Percentiles rank a stretch among this genome's conserved stretches.
Evolutionary conservation across 2,797 vertebrate species (phyloP).

Genomic region (Sebastes steindachneri): DNA sequence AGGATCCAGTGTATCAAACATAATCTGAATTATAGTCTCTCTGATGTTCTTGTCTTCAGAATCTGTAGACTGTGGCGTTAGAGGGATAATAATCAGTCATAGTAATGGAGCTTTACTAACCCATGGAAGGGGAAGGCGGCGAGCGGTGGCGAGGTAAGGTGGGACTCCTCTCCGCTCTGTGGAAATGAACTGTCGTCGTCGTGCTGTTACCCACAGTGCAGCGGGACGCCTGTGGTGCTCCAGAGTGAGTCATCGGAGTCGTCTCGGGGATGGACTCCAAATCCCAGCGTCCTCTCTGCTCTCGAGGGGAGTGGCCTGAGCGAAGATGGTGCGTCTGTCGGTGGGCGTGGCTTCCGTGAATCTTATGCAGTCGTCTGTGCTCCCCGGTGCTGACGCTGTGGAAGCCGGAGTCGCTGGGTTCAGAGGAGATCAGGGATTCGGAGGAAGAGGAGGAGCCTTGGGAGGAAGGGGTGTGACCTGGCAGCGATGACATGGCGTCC

Average conservation of each 20-base stretch:
- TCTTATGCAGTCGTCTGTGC: conserved; percentile 71
- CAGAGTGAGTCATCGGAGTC: conserved; percentile 32
- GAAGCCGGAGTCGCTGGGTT: conserved; percentile 79
- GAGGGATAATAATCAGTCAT: background rate
- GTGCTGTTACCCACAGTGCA: conserved; percentile 78
- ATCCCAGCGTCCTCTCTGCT: conserved; percentile 79
- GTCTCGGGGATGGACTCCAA: conserved; percentile 82
- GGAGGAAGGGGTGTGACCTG: conserved; percentile 73
- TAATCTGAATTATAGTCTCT: background rate
- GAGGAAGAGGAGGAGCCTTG: conserved; percentile 76
- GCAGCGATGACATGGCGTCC: conserved; percentile 66
- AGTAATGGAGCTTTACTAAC: conserved; percentile 36
- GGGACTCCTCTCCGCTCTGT: conserved; percentile 76
- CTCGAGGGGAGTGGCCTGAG: conserved; percentile 67
- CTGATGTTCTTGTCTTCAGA: background rate
- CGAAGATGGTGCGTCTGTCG: conserved; percentile 52
- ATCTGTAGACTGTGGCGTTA: background rate
- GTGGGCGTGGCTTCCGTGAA: conserved; percentile 58
- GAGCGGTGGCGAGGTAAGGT: conserved; percentile 67
- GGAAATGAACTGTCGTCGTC: conserved; percentile 75
- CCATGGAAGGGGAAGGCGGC: conserved; percentile 43
- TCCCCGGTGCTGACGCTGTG: conserved; percentile 78
- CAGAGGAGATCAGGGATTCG: conserved; percentile 68
- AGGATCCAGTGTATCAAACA: background rate
- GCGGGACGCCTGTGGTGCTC: conserved; percentile 43